These are phyloP conservation scores for Cyphotilapia sp. DNA, from an alignment of 2,113 vertebrate species.

Conservation along the genomic window DNA sequence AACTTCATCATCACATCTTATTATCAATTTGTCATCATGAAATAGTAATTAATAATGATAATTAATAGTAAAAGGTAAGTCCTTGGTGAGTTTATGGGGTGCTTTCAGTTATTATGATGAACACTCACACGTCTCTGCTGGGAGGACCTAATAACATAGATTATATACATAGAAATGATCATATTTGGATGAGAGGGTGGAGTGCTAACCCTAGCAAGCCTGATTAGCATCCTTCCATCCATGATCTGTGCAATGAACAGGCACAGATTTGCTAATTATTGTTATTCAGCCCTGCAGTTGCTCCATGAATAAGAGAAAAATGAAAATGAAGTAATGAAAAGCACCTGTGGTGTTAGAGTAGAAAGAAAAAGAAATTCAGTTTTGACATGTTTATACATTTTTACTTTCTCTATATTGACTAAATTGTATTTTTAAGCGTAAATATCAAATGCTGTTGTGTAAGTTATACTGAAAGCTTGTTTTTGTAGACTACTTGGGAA, in stretches of 20 bases:
- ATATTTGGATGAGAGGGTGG: background rate
- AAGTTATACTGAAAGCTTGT: background rate
- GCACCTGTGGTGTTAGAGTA: rapidly evolving
- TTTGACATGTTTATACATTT: background rate
- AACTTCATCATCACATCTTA: background rate
- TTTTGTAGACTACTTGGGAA: constrained; percentile 77
- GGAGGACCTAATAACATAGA: background rate
- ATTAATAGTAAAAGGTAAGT: background rate
- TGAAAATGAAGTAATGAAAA: background rate
- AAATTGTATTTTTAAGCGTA: background rate
- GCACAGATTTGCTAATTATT: background rate
- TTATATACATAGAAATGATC: background rate
- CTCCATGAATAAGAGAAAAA: background rate
- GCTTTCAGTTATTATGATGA: background rate
- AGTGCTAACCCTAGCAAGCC: background rate
- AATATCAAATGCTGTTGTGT: background rate
- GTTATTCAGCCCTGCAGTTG: background rate
- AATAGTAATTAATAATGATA: background rate
- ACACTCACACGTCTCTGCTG: background rate
- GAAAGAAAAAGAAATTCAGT: background rate
- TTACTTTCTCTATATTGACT: background rate
- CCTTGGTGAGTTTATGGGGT: background rate
- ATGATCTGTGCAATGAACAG: background rate
- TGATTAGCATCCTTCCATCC: background rate
- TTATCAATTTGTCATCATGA: background rate